Percentiles rank a stretch among this genome's conserved stretches.
Evolutionary conservation across 53 echinoderm and acorn worm genomes (phyloP).

Genomic region (Henricia sp.): DNA sequence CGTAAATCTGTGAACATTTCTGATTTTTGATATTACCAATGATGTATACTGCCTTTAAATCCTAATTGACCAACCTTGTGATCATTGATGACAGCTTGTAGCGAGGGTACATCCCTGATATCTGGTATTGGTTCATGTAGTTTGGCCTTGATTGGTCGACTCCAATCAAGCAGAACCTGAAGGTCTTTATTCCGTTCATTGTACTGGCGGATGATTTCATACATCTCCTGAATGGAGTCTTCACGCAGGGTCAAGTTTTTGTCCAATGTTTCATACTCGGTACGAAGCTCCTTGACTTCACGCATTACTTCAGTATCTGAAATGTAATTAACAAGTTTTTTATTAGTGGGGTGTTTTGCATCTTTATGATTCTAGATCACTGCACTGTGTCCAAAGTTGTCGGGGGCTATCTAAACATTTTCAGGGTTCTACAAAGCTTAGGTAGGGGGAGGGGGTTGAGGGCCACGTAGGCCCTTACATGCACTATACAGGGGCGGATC

Average conservation of each 20-base stretch:
- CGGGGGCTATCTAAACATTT: too few species aligned
- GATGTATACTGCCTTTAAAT: too few species aligned
- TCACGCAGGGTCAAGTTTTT: conserved; percentile 79
- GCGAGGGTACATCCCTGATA: conserved; percentile 73
- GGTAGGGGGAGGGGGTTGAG: too few species aligned
- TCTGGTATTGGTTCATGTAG: conserved; percentile 85
- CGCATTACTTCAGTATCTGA: conserved; percentile 94
- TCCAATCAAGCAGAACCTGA: conserved; percentile 81
- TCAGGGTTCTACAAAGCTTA: too few species aligned
- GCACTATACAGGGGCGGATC: too few species aligned
- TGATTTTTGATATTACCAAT: too few species aligned
- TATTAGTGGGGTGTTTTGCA: too few species aligned
- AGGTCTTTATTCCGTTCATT: conserved; percentile 83
- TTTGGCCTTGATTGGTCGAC: conserved; percentile 88
- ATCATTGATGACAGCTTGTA: conserved; percentile 80
- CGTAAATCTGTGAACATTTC: too few species aligned
- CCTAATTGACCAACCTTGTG: conserved; percentile 92
- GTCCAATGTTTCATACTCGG: conserved; percentile 83
- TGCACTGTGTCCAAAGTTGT: too few species aligned
- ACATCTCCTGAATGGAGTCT: conserved; percentile 85
- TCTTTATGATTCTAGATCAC: too few species aligned
- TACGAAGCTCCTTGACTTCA: conserved; percentile 82
- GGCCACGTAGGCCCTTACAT: too few species aligned
- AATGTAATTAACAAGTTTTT: too few species aligned
- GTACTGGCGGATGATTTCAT: conserved; percentile 81